Evolutionary conservation across 2,113 vertebrate genomes (phyloP), one percentile per base, ranked within the genome.

Genomic region (Ifrita kowaldi): DNA sequence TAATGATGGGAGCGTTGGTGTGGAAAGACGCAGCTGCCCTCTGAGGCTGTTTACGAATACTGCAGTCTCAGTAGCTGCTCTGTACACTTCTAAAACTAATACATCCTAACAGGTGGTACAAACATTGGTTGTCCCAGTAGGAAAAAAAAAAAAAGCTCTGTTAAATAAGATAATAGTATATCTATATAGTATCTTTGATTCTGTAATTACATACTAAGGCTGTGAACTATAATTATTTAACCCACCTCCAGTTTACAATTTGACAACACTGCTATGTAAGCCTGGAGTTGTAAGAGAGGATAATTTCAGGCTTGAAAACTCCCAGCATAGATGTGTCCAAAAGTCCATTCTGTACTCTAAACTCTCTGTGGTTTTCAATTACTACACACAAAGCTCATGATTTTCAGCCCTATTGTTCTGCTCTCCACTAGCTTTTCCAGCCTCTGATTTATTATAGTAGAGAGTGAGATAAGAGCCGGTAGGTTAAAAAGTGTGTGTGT

Each of bases 341-440:
- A 86, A 89, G 94, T 91, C 84, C 80, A 26, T 94, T 91, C 73
- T 84, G 60, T 55, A 52, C 56, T 77, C 68, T 91, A 62, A 92
- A 86, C 75, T 87, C 65, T 87, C 44, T 35, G 32, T 57, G n/a
- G 9, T 68, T 97, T 95, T 92, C 89, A 94, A 82, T 96, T 95
- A 83, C 84, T 79, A 11, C 42, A 64, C 59, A 60, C 57, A 94
- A 87, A 95, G 70, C 62, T 94, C 87, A 35, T 65, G 57, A 87
- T 93, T 94, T 85, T 62, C 62, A 87, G 5, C 74, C 15, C 46
- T 60, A 9, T 82, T 93, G 47, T 92, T 95, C 57, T 91, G 63
- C 46, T 94, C 65, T 85, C 60, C 67, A 13, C 73, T 63, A 59
- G 53, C n/a, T 96, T 92, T 93, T 90, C 49, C 70, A 89, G 6